A percentile compares a stretch with the other conserved stretches of the same genome.
Evolutionary conservation across 2,888 invertebrate genomes (phyloP).

Genomic region (Drosophila infuscata): DNA sequence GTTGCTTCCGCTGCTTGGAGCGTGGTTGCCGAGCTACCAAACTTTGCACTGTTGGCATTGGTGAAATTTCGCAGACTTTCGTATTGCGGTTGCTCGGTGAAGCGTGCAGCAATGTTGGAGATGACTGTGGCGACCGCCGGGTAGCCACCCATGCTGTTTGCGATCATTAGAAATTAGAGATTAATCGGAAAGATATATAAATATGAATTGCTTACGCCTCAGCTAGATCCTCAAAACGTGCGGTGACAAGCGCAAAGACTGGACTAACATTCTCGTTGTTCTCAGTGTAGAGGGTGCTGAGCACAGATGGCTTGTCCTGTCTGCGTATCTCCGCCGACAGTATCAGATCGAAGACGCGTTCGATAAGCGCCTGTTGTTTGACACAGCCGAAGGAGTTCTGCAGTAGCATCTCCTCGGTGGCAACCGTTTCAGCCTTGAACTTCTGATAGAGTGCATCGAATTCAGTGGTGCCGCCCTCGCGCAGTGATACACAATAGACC

Average conservation of each 20-base stretch:
- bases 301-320: slow-evolving; percentile 82
- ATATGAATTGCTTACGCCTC: slow-evolving; percentile 74
- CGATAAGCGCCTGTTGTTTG: slow-evolving; percentile 86
- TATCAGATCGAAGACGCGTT: slow-evolving; percentile 86
- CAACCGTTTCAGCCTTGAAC: slow-evolving; percentile 87
- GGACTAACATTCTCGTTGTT: slow-evolving; percentile 86
- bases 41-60: slow-evolving; percentile 59
- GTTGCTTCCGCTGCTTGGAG: slow-evolving; percentile 71
- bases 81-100: slow-evolving; percentile 77
- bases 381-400: slow-evolving; percentile 90
- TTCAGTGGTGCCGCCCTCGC: slow-evolving; percentile 87
- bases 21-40: slow-evolving; percentile 71
- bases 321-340: slow-evolving; percentile 83
- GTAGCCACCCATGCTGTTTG: slow-evolving; percentile 78
- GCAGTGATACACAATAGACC: slow-evolving; percentile 91
- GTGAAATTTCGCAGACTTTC: slow-evolving; percentile 74
- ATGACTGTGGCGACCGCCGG: slow-evolving; percentile 80
- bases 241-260: slow-evolving; percentile 86
- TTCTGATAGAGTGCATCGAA: slow-evolving; percentile 89
- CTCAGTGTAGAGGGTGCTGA: slow-evolving; percentile 86
- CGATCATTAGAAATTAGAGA: not conserved
- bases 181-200: not conserved
- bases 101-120: slow-evolving; percentile 81
- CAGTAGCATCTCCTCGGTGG: slow-evolving; percentile 89
- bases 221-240: slow-evolving; percentile 59